phyloP scores from a whole-genome alignment of 2,888 invertebrate genomes.

The Leistus spinibarbis region DNA sequence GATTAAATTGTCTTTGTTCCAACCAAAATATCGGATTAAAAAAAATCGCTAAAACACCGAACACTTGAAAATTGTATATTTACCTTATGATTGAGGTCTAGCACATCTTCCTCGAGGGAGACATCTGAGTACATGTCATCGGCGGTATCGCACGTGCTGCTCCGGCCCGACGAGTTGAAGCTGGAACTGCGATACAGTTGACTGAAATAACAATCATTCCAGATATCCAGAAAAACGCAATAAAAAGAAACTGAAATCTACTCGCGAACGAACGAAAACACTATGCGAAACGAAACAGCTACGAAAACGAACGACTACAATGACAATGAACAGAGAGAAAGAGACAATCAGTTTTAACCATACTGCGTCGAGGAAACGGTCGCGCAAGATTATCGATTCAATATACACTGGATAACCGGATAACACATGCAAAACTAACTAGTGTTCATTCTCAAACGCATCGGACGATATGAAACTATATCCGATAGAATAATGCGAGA shows the following conservation, averaged over 20 bases:
- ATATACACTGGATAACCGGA: background rate
- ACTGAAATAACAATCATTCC: constrained; percentile 61
- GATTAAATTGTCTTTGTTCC: too few species aligned
- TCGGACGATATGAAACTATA: background rate
- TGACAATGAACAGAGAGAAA: background rate
- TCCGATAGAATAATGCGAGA: too few species aligned
- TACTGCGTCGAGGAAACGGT: background rate
- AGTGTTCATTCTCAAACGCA: background rate
- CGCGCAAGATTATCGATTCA: background rate
- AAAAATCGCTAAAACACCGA: background rate
- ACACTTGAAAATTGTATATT: constrained; percentile 35
- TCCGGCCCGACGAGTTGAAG: constrained; percentile 90
- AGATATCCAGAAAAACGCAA: background rate
- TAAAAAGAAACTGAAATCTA: background rate
- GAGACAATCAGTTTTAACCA: background rate
- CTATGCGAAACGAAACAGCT: background rate
- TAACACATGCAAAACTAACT: background rate
- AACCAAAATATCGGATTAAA: background rate
- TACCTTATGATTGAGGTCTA: constrained; percentile 94
- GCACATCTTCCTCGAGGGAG: constrained; percentile 87
- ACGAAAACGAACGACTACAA: background rate
- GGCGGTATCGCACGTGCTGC: constrained; percentile 88
- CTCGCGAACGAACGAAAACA: too few species aligned
- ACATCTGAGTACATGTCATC: constrained; percentile 97
- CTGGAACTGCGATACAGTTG: constrained; percentile 91